Evolutionary conservation across 2,113 vertebrate genomes (phyloP).

Genomic region (Vidua macroura): DNA sequence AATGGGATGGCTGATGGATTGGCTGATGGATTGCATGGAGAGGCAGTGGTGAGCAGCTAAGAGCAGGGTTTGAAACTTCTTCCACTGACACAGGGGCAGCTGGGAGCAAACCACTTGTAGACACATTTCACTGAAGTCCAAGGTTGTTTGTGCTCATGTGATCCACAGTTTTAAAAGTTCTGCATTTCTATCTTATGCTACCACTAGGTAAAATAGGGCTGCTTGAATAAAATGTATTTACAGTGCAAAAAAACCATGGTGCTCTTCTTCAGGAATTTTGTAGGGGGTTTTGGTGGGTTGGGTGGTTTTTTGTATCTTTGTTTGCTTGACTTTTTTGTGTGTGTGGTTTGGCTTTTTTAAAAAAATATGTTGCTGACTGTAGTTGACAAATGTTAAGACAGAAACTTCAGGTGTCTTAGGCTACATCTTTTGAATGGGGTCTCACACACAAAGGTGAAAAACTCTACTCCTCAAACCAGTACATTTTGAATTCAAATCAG

Average conservation of each 20-base stretch:
- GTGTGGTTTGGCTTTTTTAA: background rate
- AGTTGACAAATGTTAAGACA: background rate
- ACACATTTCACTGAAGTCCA: background rate
- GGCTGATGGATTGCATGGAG: background rate
- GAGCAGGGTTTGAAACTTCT: background rate
- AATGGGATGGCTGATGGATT: background rate
- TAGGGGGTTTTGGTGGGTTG: fast-evolving
- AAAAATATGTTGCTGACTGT: too few relatives aligned
- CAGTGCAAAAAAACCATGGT: background rate
- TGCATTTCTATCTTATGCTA: background rate
- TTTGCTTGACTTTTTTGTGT: background rate
- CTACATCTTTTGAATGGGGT: background rate
- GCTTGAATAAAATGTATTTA: constrained; percentile 15
- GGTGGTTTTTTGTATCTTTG: background rate
- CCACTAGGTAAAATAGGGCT: background rate
- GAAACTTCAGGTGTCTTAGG: background rate
- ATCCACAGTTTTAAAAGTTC: background rate
- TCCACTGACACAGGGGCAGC: background rate
- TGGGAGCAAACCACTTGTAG: background rate
- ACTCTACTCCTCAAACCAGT: background rate
- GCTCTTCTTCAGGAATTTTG: background rate
- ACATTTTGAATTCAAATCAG: background rate
- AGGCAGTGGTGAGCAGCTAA: background rate
- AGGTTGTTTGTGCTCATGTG: background rate
- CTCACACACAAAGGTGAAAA: background rate